Conservation (phyloP, 2,888 invertebrate genomes). For the Erynnis tages region DNA sequence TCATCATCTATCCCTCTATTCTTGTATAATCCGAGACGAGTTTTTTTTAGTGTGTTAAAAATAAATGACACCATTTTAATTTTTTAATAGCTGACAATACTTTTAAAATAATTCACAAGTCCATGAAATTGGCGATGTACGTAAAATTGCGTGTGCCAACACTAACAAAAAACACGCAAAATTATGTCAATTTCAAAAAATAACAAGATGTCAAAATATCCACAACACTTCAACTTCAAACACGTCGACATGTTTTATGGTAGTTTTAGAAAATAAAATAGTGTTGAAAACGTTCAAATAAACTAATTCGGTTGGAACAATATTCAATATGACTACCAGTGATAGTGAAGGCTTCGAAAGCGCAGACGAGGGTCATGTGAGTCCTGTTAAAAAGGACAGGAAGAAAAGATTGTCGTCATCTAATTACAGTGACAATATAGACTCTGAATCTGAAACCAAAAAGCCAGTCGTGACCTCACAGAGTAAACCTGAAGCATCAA, state of each 20-base stretch:
- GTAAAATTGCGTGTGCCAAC: too few species aligned
- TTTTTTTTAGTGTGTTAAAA: too few species aligned
- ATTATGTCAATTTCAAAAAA: too few species aligned
- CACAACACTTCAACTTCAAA: too few species aligned
- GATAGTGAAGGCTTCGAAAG: conserved; percentile 90
- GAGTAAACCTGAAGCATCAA: conserved; percentile 33
- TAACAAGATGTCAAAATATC: conserved; percentile 5
- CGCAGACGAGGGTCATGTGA: conserved; percentile 85
- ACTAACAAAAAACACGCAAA: too few species aligned
- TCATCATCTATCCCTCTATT: too few species aligned
- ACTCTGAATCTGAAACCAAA: conserved; percentile 47
- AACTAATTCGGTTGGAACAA: background rate
- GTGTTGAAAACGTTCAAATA: background rate
- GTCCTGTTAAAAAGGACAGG: conserved; percentile 56
- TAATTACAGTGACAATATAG: conserved; percentile 65
- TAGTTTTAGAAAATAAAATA: background rate
- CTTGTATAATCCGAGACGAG: too few species aligned
- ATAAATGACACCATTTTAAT: too few species aligned
- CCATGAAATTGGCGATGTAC: too few species aligned
- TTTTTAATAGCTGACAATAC: too few species aligned
- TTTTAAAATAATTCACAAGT: too few species aligned
- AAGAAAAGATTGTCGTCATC: conserved; percentile 65
- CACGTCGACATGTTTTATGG: conserved; percentile 15
- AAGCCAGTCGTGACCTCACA: conserved; percentile 31
- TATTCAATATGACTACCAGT: conserved; percentile 83